Percentiles rank a stretch among this genome's conserved stretches.
These are phyloP conservation scores for Molothrus aeneus DNA, from an alignment of 2,797 vertebrate genomes.

Conservation along the genomic window DNA sequence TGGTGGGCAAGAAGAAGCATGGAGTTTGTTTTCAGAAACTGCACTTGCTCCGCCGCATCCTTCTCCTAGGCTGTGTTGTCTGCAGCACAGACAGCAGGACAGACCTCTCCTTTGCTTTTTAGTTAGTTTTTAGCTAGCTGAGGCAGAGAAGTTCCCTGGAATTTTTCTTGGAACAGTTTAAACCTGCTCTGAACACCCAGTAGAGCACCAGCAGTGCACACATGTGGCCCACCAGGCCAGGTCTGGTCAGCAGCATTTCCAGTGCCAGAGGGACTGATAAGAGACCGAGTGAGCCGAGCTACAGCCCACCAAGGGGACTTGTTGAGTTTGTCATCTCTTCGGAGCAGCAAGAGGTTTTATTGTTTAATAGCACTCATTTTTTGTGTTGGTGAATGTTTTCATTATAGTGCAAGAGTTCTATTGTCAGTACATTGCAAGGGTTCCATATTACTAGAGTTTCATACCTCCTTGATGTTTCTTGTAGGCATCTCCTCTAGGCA, in stretches of 20 bases:
- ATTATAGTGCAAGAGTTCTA: no score
- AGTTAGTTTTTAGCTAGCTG: not conserved
- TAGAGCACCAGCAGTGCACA: not conserved
- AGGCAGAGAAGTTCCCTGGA: not conserved
- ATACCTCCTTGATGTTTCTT: no score
- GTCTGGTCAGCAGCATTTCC: not conserved
- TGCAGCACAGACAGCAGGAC: not conserved
- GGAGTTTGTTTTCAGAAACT: not conserved
- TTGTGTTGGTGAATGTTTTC: not conserved
- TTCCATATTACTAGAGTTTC: no score
- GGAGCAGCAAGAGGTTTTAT: not conserved
- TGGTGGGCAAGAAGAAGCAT: not conserved
- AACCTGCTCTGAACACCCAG: not conserved
- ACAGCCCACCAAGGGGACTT: not conserved
- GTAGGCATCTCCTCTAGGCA: no score
- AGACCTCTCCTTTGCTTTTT: not conserved
- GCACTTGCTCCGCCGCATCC: not conserved
- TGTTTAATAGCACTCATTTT: not conserved
- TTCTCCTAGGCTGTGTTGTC: not conserved
- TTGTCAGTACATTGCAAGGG: no score
- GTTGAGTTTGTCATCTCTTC: not conserved
- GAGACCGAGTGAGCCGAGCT: not conserved
- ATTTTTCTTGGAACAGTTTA: not conserved
- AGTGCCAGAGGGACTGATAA: rapidly evolving
- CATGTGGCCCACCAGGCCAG: not conserved